A percentile compares a stretch with the other conserved stretches of the same genome.
Evolutionary conservation across 2,113 vertebrate species (phyloP).

Genomic region (Neomonachus schauinslandi): DNA sequence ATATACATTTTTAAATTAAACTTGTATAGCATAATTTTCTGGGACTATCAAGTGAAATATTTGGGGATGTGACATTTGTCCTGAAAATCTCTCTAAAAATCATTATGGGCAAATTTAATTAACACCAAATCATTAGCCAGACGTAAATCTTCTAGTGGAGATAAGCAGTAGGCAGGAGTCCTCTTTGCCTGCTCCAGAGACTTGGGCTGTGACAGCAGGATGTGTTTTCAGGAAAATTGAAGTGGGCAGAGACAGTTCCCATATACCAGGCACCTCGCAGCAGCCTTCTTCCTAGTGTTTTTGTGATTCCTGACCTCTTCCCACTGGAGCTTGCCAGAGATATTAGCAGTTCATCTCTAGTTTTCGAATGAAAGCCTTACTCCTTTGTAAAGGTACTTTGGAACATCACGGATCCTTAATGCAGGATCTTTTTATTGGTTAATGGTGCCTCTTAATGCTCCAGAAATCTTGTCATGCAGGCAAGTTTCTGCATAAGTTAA

Average conservation of each 20-base stretch:
- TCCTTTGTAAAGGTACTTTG: neutral
- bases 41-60: conserved; percentile 3
- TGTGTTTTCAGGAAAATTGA: neutral
- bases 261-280: neutral
- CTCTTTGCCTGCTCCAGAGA: neutral
- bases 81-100: conserved; percentile 55
- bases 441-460: neutral
- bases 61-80: neutral
- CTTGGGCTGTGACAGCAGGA: neutral
- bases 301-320: neutral
- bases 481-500: neutral
- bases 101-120: conserved; percentile 42
- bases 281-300: neutral
- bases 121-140: neutral
- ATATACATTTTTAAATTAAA: neutral
- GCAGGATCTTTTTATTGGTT: neutral
- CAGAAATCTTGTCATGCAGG: neutral
- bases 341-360: neutral
- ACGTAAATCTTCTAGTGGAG: neutral
- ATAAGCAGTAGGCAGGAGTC: neutral
- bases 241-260: neutral
- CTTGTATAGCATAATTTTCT: neutral
- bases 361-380: neutral
- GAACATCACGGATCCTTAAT: neutral
- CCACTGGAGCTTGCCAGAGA: neutral